A percentile compares a stretch with the other conserved stretches of the same genome.
These are phyloP conservation scores for Buceros bicornis DNA, from an alignment of 2,797 vertebrate species.

Conservation along the genomic window DNA sequence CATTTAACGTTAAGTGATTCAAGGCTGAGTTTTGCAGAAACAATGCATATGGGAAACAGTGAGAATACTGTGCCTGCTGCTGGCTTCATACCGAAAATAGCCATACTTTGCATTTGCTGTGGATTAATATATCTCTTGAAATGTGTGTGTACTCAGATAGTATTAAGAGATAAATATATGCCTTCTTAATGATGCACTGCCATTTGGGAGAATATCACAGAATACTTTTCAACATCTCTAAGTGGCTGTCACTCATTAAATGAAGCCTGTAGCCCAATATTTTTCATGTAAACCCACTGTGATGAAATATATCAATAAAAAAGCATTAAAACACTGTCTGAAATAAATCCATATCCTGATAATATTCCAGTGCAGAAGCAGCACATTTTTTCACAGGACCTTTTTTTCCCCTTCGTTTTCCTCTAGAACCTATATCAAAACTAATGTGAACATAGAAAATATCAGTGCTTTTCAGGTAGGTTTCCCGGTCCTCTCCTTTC, in stretches of 20 bases:
- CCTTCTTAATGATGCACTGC: slow-evolving; percentile 5
- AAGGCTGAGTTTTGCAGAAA: neutral
- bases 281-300: slow-evolving; percentile 35
- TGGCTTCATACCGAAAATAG: neutral
- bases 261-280: slow-evolving; percentile 2
- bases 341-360: slow-evolving; percentile 55
- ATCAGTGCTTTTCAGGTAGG: slow-evolving; percentile 22
- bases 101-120: slow-evolving; percentile 16
- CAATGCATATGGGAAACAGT: neutral
- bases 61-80: neutral
- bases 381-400: slow-evolving; percentile 22
- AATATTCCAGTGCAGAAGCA: slow-evolving; percentile 3
- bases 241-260: slow-evolving; percentile 25
- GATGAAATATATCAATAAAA: slow-evolving; percentile 51
- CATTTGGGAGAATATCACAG: neutral
- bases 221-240: slow-evolving; percentile 28
- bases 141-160: slow-evolving; percentile 14
- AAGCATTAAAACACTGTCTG: slow-evolving; percentile 20
- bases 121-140: slow-evolving; percentile 9
- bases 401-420: slow-evolving; percentile 46
- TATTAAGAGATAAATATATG: slow-evolving; percentile 21
- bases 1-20: neutral
- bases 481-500: slow-evolving; percentile 22
- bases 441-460: slow-evolving; percentile 42
- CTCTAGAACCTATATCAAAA: slow-evolving; percentile 59